phyloP scores from a whole-genome alignment of 2,113 vertebrate genomes.

The Saimiri boliviensis region DNA sequence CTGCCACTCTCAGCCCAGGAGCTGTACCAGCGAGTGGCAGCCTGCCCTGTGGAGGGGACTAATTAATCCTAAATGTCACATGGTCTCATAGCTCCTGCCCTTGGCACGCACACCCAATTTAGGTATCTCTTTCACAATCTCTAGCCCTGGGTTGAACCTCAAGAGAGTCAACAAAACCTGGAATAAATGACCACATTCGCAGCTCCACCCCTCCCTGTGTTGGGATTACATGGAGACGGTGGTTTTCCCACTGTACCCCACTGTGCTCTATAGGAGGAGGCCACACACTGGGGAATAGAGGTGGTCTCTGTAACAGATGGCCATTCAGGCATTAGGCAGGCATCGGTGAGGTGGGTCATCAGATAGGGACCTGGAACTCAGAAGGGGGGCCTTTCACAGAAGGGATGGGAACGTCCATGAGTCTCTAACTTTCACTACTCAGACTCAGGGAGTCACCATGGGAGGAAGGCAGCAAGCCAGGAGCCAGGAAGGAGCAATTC shows the following conservation, averaged over 20 bases:
- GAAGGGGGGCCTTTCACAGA: neutral
- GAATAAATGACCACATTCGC: neutral
- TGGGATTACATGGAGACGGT: neutral
- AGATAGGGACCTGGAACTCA: neutral
- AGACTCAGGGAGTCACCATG: neutral
- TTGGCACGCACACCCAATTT: neutral
- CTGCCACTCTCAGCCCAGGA: neutral
- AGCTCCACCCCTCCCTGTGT: neutral
- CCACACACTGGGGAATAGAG: neutral
- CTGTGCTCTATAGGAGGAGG: neutral
- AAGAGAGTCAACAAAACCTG: neutral
- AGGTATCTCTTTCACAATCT: neutral
- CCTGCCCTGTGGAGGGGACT: neutral
- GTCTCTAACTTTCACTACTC: neutral
- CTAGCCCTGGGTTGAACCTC: neutral
- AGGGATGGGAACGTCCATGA: neutral
- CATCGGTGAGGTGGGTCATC: too few relatives aligned
- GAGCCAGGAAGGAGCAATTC: neutral
- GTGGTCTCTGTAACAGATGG: neutral
- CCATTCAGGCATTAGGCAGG: neutral
- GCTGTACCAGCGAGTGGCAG: neutral
- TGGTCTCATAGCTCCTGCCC: neutral
- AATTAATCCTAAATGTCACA: neutral
- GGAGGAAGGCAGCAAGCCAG: neutral
- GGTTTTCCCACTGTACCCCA: neutral